These are phyloP conservation scores for Ametastegia equiseti DNA, from an alignment of 2,888 invertebrate species.

Conservation along the genomic window DNA sequence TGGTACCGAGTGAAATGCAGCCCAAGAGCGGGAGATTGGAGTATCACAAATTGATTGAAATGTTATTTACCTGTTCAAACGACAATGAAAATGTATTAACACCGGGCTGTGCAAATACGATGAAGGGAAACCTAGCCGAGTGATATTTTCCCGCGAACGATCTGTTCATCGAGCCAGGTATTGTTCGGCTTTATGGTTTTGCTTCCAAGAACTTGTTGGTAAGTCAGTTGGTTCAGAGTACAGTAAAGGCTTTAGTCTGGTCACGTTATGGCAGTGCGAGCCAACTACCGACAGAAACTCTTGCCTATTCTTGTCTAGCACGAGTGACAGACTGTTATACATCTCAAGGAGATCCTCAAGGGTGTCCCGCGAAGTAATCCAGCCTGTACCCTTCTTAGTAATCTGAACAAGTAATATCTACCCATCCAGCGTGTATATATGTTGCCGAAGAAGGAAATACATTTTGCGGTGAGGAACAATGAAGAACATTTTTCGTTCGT, in stretches of 20 bases:
- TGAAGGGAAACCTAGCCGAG: background rate
- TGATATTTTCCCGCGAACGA: conserved; percentile 18
- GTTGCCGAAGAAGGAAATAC: background rate
- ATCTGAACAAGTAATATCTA: conserved; percentile 2
- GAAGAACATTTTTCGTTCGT: background rate
- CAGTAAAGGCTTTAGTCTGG: conserved; percentile 22
- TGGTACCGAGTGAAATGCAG: background rate
- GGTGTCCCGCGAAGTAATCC: conserved; percentile 25
- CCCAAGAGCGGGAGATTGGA: background rate
- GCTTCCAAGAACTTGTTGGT: conserved; percentile 38
- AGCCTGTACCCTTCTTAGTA: conserved; percentile 8
- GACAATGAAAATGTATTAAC: conserved; percentile 28
- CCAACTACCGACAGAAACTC: conserved; percentile 31
- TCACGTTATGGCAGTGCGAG: conserved; percentile 36
- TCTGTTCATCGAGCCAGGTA: conserved; percentile 33
- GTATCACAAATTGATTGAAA: background rate
- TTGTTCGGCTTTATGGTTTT: conserved; percentile 21
- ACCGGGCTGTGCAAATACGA: background rate
- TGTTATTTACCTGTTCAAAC: conserved; percentile 12
- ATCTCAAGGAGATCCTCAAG: conserved; percentile 34
- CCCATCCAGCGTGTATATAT: background rate
- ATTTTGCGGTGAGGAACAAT: background rate
- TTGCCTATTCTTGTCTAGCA: conserved; percentile 42
- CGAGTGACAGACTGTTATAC: conserved; percentile 31
- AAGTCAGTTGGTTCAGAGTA: conserved; percentile 36